Evolutionary conservation across 1,140 invertebrate species (phyloP).

Genomic region (Drosophila sp.): DNA sequence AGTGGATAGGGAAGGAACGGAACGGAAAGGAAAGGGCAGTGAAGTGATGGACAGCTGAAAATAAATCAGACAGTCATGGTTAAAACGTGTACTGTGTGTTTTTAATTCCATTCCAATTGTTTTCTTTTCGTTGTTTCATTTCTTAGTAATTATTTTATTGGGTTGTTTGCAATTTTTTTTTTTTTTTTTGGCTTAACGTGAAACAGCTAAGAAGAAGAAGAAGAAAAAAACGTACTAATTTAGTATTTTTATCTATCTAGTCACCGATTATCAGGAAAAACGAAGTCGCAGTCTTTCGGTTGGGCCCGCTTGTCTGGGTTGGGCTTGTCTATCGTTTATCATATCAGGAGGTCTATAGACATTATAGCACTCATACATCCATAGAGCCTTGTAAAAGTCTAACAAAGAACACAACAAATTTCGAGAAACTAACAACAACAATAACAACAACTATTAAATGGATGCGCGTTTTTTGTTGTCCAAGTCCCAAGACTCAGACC

Average conservation of each 20-base stretch:
- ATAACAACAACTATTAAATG: background rate
- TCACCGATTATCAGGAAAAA: conserved; percentile 4
- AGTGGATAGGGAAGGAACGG: background rate
- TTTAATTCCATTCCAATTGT: background rate
- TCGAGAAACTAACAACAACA: background rate
- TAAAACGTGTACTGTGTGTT: background rate
- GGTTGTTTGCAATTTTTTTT: conserved; percentile 20
- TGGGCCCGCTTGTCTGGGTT: no score
- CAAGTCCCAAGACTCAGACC: conserved; percentile 14
- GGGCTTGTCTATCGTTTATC: background rate
- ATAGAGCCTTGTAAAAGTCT: background rate
- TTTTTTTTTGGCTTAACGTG: conserved; percentile 19
- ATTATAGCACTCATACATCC: background rate
- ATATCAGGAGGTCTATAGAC: conserved; percentile 1
- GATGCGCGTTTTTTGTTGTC: conserved; percentile 14
- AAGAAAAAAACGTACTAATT: conserved; percentile 5
- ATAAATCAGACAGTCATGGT: conserved; percentile 55
- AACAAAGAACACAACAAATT: background rate
- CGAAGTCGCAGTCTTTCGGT: background rate
- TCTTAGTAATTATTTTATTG: conserved; percentile 23
- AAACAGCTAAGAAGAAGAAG: conserved; percentile 1
- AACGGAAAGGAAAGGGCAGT: background rate
- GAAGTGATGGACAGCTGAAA: conserved; percentile 30
- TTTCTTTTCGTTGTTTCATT: conserved; percentile 17
- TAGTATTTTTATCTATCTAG: conserved; percentile 28